Evolutionary conservation across 2,888 invertebrate species (phyloP), one percentile per base, ranked within the genome.

Genomic region (Conchocele bisecta): DNA sequence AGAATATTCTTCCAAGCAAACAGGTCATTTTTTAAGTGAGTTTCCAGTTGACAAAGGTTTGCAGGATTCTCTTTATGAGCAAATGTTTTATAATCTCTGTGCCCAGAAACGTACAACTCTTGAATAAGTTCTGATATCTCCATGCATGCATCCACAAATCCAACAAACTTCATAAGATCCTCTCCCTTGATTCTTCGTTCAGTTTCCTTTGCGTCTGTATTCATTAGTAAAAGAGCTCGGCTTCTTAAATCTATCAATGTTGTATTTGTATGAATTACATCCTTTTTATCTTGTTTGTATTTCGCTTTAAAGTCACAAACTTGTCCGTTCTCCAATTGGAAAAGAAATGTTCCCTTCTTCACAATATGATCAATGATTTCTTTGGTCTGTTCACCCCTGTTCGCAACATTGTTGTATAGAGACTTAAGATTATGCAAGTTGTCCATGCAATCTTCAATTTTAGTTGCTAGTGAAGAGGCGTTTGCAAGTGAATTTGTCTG

Each of bases 371-470:
- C 54, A 48, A 82, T 73, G 5, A 73, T 67, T 41, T 82, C 79
- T 56, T 69, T 77, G 11, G 80, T 82, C 22, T 72, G 69, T 50
- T 79, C 80, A 17, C 79, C 79, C 60, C 80, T 70, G 46, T 82
- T 81, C 33, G 82, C 82, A 13, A 82, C 81, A 57, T 74, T 73
- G 15, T 76, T 73, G 56, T 81, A 82, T 6, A 82, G 39, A 0
- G 79, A 68, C 33, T 71, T 81, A 15, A 82, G 50, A 54, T 74
- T 73, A 31, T 82, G 80, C 0, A 80, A 28, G 57, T 79, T 75
- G 20, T 61, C 56, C 48, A 61, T 65, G 31, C 82, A 82, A 11
- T 75, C 73, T 11, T 66, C 28, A 9, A 81, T 71, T 35, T 81
- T 82, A 3, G 29, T 22, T 11, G 75, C 70, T 24, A 79, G 41